Conservation (phyloP, 2,888 invertebrate genomes). For the Philereme transversata region DNA sequence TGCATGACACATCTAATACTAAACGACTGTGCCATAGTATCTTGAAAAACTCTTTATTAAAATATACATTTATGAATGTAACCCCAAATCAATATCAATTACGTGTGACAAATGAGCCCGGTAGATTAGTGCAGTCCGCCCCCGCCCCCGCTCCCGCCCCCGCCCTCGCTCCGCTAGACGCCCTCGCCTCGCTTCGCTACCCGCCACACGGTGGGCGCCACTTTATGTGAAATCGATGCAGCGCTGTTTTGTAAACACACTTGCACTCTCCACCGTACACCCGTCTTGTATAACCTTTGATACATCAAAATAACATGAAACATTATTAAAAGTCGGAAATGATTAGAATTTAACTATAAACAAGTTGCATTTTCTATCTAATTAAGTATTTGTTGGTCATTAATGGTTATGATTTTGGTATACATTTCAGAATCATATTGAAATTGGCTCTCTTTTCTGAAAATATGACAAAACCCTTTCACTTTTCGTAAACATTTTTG, state of each 20-base stretch:
- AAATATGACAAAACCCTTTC: background rate
- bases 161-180: constrained; percentile 41
- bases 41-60: no score
- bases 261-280: constrained; percentile 50
- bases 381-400: background rate
- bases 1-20: no score
- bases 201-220: constrained; percentile 39
- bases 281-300: constrained; percentile 3
- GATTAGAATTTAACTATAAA: constrained; percentile 37
- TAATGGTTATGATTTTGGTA: background rate
- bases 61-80: no score
- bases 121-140: constrained; percentile 26
- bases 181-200: constrained; percentile 14
- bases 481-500: background rate
- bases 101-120: constrained; percentile 27
- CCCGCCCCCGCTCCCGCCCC: constrained; percentile 21
- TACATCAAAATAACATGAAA: constrained; percentile 3
- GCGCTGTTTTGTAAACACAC: constrained; percentile 80
- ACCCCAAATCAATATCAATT: constrained; percentile 8
- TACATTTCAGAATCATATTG: background rate
- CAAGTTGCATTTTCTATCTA: constrained; percentile 48
- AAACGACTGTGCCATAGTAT: no score
- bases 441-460: background rate
- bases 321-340: background rate
- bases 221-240: constrained; percentile 84